Percentiles rank a stretch among this genome's conserved stretches.
Evolutionary conservation across 2,113 vertebrate genomes (phyloP).

Genomic region (Epinephelus fuscoguttatus): DNA sequence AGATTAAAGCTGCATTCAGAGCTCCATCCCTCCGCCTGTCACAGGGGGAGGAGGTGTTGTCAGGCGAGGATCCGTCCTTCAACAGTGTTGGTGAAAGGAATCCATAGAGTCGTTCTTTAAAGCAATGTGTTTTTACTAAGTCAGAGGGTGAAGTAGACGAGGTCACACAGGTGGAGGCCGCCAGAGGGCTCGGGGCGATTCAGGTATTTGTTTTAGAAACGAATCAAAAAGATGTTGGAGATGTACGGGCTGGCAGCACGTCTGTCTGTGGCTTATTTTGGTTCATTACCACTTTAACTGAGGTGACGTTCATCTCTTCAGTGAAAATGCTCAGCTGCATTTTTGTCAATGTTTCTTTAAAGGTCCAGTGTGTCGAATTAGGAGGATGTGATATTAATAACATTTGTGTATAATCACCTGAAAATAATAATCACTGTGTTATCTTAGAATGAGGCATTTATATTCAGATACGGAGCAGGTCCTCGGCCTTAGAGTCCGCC

Average conservation of each 20-base stretch:
- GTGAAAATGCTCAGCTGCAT: too few species aligned
- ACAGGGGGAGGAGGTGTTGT: constrained; percentile 43
- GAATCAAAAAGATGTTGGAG: constrained; percentile 52
- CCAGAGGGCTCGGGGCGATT: constrained; percentile 75
- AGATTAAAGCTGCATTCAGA: constrained; percentile 73
- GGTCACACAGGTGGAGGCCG: constrained; percentile 54
- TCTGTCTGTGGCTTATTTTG: neutral
- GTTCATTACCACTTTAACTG: neutral
- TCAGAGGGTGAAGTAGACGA: constrained; percentile 65
- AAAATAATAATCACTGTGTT: too few species aligned
- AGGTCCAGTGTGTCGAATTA: too few species aligned
- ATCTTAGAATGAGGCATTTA: too few species aligned
- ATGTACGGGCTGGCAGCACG: neutral
- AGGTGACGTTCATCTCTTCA: too few species aligned
- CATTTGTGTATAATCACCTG: too few species aligned
- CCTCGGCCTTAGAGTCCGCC: too few species aligned
- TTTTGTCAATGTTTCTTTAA: too few species aligned
- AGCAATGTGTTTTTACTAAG: constrained; percentile 69
- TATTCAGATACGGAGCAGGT: too few species aligned
- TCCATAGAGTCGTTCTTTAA: constrained; percentile 74
- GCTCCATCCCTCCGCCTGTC: constrained; percentile 58
- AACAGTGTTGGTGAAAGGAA: constrained; percentile 93
- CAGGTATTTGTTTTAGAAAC: constrained; percentile 44
- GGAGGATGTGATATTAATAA: too few species aligned
- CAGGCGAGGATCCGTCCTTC: constrained; percentile 69